Base-by-base conservation (phyloP, 2,113 vertebrate species). In the Pollimyrus isidori region DNA sequence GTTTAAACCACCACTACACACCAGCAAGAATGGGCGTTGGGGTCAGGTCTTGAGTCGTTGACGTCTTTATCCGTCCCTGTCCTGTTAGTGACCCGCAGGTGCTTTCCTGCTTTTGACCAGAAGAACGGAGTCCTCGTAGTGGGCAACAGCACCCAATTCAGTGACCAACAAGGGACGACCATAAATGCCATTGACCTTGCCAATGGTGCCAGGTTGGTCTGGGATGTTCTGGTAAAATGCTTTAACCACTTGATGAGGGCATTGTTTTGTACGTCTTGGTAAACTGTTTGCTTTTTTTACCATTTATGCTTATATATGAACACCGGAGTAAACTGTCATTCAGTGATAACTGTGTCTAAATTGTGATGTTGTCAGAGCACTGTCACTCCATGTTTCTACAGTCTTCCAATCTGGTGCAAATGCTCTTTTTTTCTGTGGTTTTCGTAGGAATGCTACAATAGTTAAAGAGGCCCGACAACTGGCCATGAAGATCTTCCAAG, bases 401-500 rank as follows among this genome's bases (percentile, higher is more conserved):
- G 9, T 5, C 45, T 46, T 84, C 35, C 80, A 3, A 42, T 35
- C 13, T 42, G 73, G 26, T 48, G 87, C 4, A 2, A 73, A n/a
- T 69, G 42, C 39, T 26, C 21, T 9, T 48, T 39, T 49, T 0
- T 52, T 87, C 76, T 91, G 17, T 50, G 83, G 82, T 89, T 90
- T 0, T 90, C 35, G 13, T 92, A 99, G 98, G 87, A 96, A 96
- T 73, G 97, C 98, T 35, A 99, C 97, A 1, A 56, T 96, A 39
- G 95, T 97, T 1, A 93, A 97, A 87, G 97, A 99, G 90, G 93
- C 97, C 0, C 94, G 97, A 2, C 96, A 98, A 76, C 92, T 98
- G 89, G 97, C 97, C 90, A 98, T 99, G 98, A 97, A 96, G 93
- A 97, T 99, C 91, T 99, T 99, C 88, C 97, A 99, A 91, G 98